Evolutionary conservation across 1,140 invertebrate genomes (phyloP), one percentile per base, ranked within the genome.

Genomic region (Anoplophora glabripennis): DNA sequence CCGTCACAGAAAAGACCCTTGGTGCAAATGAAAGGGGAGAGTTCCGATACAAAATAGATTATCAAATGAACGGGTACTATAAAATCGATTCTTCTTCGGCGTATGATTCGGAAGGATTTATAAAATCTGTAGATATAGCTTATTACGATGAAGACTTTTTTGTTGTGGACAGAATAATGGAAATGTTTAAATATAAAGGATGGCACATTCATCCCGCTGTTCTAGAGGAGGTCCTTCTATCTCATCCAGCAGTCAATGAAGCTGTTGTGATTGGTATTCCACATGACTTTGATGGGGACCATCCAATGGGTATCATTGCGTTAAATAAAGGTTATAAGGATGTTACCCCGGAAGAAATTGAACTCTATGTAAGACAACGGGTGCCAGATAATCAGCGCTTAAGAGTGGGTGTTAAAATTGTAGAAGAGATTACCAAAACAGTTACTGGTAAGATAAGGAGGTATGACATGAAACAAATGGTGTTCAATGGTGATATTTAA

Each of bases 101-200:
- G 0, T 77, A 85, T 15, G 82, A 86, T 58, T 69, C 72, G 14
- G 83, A 89, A 42, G 80, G 78, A 7, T 84, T 77, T 65, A 76
- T 87, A 8, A 80, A 82, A 67, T 88, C 87, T 56, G 87, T 87
- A 33, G 87, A 90, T 70, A 77, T 89, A 28, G 84, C 80, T 0
- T 87, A 84, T 59, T 81, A 84, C 53, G 85, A 89, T 61, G 77
- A 84, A 49, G 78, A 86, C 48, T 79, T 89, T 28, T 86, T 77
- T 58, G 79, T 90, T 36, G 79, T 85, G 8, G 87, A 87, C 57
- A 75, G 88, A 49, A 72, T 88, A 18, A 90, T 89, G 63, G 87
- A 89, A 70, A 75, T 90, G n/a, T 86, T 90, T 53, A 91, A 91
- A 72, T 89, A 85, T 70, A 57, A 56, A 60, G 41, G 53, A 5